Evolutionary conservation across 2,113 vertebrate genomes (phyloP).

Genomic region (Shinisaurus crocodilurus): DNA sequence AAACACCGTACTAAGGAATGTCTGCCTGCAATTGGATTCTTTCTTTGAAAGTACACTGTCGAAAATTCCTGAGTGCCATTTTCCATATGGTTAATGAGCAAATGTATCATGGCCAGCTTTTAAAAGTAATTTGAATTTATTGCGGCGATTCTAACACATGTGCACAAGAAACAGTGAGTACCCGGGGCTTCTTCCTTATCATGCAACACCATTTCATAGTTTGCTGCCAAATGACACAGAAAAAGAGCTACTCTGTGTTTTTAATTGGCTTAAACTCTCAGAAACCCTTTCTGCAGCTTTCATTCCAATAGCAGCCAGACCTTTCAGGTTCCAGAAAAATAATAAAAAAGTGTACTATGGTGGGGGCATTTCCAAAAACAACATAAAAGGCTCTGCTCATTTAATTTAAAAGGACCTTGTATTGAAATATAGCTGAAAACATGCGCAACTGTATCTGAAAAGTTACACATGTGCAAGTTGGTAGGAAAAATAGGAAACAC

Average conservation of each 20-base stretch:
- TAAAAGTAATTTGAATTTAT: conserved; percentile 85
- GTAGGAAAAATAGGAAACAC: neutral
- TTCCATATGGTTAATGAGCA: conserved; percentile 94
- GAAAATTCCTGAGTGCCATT: conserved; percentile 86
- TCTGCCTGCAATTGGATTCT: conserved; percentile 90
- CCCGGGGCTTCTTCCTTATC: conserved; percentile 79
- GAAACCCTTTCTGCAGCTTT: conserved; percentile 60
- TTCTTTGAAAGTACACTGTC: conserved; percentile 89
- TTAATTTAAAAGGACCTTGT: conserved; percentile 29
- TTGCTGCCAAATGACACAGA: conserved; percentile 76
- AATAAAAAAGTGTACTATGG: conserved; percentile 25
- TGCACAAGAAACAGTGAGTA: conserved; percentile 72
- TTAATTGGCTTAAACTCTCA: conserved; percentile 76
- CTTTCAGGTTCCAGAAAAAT: conserved; percentile 49
- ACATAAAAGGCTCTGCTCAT: conserved; percentile 33
- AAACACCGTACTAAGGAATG: conserved; percentile 94
- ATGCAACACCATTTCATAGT: conserved; percentile 70
- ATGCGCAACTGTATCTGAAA: conserved; percentile 9
- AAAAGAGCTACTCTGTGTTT: conserved; percentile 74
- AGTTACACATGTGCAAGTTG: neutral
- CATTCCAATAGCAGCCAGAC: conserved; percentile 30
- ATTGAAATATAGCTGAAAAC: conserved; percentile 44
- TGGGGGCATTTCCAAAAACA: conserved; percentile 38
- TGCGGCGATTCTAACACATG: conserved; percentile 79
- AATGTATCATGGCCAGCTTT: conserved; percentile 88